A percentile compares a stretch with the other conserved stretches of the same genome.
Conservation (phyloP, 2,113 vertebrate species). For the Scopus umbretta region DNA sequence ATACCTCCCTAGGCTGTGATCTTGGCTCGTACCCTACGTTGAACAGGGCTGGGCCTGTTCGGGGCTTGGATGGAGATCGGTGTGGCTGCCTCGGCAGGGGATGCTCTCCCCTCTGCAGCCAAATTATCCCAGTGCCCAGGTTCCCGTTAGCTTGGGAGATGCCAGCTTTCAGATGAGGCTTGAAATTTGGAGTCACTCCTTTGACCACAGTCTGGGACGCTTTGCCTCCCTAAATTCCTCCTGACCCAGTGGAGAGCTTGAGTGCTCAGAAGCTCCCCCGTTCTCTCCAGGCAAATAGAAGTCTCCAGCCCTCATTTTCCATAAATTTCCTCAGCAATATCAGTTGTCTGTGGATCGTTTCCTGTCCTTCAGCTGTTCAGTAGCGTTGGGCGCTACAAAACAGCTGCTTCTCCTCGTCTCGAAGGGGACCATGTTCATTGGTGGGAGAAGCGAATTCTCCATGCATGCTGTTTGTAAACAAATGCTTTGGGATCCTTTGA, state of each 20-base stretch:
- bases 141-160: not conserved
- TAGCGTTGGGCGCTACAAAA: not conserved
- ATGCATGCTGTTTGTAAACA: slow-evolving; percentile 55
- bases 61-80: not conserved
- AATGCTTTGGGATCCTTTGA: slow-evolving; percentile 44
- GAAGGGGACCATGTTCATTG: not conserved
- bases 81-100: slow-evolving; percentile 33
- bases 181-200: slow-evolving; percentile 25
- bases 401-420: not conserved
- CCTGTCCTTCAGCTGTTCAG: slow-evolving; percentile 42
- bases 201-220: not conserved
- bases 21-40: not conserved
- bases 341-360: not conserved
- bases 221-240: slow-evolving; percentile 27
- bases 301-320: not conserved
- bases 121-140: slow-evolving; percentile 1
- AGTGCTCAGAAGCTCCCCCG: not conserved
- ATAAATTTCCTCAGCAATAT: not conserved
- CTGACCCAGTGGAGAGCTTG: not conserved
- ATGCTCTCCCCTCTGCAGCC: slow-evolving; percentile 21
- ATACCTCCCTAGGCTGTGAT: not conserved
- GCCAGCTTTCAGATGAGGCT: slow-evolving; percentile 32
- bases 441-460: slow-evolving; percentile 7
- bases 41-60: slow-evolving; percentile 46
- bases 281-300: not conserved